Evolutionary conservation across 2,888 invertebrate genomes (phyloP).

Genomic region (Sinodicranocentrus sp.): DNA sequence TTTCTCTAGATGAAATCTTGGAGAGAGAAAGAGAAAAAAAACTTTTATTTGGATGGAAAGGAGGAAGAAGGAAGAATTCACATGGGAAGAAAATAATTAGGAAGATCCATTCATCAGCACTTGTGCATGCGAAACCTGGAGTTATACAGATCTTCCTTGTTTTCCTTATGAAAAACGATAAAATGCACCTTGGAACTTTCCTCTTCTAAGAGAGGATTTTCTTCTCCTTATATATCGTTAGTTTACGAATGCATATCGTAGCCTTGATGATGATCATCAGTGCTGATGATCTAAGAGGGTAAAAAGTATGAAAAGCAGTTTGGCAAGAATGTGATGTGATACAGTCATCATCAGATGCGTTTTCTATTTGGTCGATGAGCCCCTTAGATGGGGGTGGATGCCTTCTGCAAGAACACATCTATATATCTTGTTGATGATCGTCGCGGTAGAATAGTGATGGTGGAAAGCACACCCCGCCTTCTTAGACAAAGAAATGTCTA

Average conservation of each 20-base stretch:
- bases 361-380: conserved; percentile 30
- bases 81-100: conserved; percentile 61
- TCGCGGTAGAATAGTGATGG: conserved; percentile 8
- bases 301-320: not conserved
- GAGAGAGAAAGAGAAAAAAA: conserved; percentile 8
- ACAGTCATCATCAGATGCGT: not conserved
- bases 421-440: conserved; percentile 31
- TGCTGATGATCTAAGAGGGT: conserved; percentile 18
- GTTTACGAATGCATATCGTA: too few species aligned
- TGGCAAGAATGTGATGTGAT: conserved; percentile 12
- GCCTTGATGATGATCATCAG: conserved; percentile 24
- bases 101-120: conserved; percentile 63
- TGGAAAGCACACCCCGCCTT: conserved; percentile 32
- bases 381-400: not conserved
- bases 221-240: too few species aligned
- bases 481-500: conserved; percentile 48
- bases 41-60: not conserved
- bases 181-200: conserved; percentile 40
- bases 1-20: not conserved
- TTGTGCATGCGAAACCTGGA: conserved; percentile 43
- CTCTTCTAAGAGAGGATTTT: not conserved
- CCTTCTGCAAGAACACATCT: conserved; percentile 8
- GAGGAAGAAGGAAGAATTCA: conserved; percentile 25
- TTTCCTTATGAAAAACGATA: conserved; percentile 14
- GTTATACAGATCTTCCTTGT: too few species aligned